phyloP scores from a whole-genome alignment of 2,113 vertebrate species.

The Vombatus ursinus region DNA sequence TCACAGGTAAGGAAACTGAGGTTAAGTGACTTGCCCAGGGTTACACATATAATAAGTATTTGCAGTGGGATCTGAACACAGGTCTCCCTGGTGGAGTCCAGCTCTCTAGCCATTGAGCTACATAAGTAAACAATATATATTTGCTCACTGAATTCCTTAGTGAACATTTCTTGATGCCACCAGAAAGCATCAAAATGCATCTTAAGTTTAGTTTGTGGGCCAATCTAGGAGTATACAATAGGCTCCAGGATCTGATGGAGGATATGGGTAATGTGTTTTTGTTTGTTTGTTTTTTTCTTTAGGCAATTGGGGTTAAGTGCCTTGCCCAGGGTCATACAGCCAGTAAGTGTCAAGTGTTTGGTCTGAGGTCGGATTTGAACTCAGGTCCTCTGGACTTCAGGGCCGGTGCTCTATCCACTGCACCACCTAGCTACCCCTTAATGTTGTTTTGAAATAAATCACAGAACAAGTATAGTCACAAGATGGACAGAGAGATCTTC shows the following conservation, averaged over 20 bases:
- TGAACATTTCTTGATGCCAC: background rate
- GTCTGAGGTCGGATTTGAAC: no score
- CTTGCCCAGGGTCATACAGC: no score
- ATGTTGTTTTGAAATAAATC: background rate
- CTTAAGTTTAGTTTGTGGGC: rapidly evolving
- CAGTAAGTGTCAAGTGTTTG: no score
- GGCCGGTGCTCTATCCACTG: no score
- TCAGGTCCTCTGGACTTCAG: no score
- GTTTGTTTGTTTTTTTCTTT: no score
- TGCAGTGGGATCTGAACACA: background rate
- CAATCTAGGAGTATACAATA: background rate
- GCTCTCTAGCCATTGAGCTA: background rate
- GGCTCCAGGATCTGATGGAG: background rate
- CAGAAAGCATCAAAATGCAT: rapidly evolving
- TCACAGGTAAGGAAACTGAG: background rate
- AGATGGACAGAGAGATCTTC: background rate
- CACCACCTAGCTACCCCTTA: no score
- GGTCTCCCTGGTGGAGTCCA: background rate
- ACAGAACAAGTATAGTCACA: background rate
- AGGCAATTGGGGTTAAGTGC: no score
- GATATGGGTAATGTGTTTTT: no score
- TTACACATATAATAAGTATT: background rate
- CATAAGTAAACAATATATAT: background rate
- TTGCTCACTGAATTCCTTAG: background rate
- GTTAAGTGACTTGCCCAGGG: background rate